These are phyloP conservation scores for Phoebastria nigripes DNA, from an alignment of 2,797 vertebrate genomes.

Conservation along the genomic window DNA sequence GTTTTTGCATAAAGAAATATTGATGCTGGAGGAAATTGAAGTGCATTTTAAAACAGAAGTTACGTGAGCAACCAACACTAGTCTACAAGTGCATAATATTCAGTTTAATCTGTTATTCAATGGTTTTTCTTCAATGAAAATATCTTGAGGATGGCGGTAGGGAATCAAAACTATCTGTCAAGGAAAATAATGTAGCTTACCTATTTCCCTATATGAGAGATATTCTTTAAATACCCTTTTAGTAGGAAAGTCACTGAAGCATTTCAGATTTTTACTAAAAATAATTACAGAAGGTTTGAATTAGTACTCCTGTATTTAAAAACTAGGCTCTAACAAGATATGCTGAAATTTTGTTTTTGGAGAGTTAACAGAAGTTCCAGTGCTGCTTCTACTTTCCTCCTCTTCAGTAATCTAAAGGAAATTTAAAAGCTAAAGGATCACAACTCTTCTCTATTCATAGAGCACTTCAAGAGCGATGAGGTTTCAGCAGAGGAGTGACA, in stretches of 20 bases:
- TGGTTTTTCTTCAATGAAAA: background rate
- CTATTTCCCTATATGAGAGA: background rate
- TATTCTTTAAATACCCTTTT: background rate
- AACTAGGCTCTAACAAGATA: background rate
- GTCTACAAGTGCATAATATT: background rate
- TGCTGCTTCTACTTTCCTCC: background rate
- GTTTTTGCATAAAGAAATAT: background rate
- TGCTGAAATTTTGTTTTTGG: background rate
- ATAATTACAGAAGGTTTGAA: background rate
- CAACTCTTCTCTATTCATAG: background rate
- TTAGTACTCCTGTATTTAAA: background rate
- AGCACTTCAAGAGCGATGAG: background rate
- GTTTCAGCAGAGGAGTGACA: background rate
- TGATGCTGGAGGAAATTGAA: background rate
- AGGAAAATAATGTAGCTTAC: background rate
- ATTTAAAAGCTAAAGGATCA: background rate
- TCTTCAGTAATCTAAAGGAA: background rate
- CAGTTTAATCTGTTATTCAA: background rate
- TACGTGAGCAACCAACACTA: background rate
- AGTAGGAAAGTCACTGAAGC: background rate
- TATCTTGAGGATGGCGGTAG: background rate
- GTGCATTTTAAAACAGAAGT: background rate
- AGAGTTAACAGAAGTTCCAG: background rate
- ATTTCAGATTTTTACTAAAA: background rate
- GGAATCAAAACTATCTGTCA: background rate